These are phyloP conservation scores for Dryocosmus kuriphilus DNA, from an alignment of 2,888 invertebrate genomes.

Conservation along the genomic window DNA sequence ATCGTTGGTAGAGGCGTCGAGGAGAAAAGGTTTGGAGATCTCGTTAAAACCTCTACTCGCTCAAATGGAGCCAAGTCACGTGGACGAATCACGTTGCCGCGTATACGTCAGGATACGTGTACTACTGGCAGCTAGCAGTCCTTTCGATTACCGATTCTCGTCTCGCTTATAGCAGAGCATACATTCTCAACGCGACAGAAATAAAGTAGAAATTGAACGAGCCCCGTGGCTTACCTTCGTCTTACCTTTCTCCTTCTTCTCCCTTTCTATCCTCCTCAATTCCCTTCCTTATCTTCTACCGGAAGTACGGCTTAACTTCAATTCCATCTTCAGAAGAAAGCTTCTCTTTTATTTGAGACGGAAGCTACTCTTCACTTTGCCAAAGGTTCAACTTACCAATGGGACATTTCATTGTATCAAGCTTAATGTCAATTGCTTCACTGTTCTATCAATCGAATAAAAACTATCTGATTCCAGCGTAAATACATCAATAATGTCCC, in stretches of 20 bases:
- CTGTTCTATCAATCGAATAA: background rate
- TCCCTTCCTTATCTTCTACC: conserved; percentile 1
- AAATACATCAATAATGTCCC: no score
- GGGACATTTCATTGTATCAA: conserved; percentile 25
- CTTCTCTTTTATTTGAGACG: conserved; percentile 29
- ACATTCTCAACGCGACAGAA: conserved; percentile 25
- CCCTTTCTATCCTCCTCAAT: background rate
- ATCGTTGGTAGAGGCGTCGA: background rate
- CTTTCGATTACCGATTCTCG: conserved; percentile 34
- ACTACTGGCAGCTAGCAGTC: conserved; percentile 2
- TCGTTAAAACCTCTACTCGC: conserved; percentile 19
- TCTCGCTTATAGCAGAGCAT: conserved; percentile 18
- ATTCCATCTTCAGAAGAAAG: conserved; percentile 28
- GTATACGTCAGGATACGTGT: conserved; percentile 2
- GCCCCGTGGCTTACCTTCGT: conserved; percentile 24
- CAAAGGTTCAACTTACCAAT: conserved; percentile 12
- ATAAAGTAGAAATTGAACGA: conserved; percentile 36
- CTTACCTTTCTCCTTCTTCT: background rate
- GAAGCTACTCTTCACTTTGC: conserved; percentile 1
- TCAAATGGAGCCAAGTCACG: conserved; percentile 50
- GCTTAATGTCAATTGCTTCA: conserved; percentile 17
- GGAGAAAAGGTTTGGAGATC: conserved; percentile 1
- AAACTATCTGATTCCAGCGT: conserved; percentile 6
- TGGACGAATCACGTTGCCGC: conserved; percentile 57
- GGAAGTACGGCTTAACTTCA: conserved; percentile 27